Evolutionary conservation across 2,113 vertebrate species (phyloP), one percentile per base, ranked within the genome.

Genomic region (Engraulis encrasicolus): DNA sequence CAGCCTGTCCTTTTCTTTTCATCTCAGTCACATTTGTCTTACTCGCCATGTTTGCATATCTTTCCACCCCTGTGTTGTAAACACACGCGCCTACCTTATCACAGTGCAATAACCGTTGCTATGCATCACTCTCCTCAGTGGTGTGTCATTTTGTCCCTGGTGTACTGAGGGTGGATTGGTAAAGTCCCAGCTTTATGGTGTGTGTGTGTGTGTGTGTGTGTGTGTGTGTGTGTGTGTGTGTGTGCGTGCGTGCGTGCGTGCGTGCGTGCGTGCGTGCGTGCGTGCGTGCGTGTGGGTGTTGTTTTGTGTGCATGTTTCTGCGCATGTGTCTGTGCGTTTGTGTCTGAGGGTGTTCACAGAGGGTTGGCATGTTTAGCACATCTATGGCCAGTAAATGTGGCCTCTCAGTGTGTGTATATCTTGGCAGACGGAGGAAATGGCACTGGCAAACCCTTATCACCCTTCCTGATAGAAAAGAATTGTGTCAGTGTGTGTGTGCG

Each of bases 381-480:
- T 66, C 66, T 79, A 38, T 78, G 82, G 31, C 17, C 27, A 74
- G 66, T 4, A 78, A 79, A 38, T 20, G 78, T 78, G 71, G 71
- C 81, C 23, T 49, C 79, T 61, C 31, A 78, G 40, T 83, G n/a
- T n/a, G n/a, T n/a, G n/a, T n/a, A n/a, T n/a, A n/a, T n/a, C n/a
- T n/a, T n/a, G n/a, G n/a, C n/a, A n/a, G n/a, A n/a, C n/a, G n/a
- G n/a, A n/a, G n/a, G n/a, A n/a, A n/a, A n/a, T n/a, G 80, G 77
- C 88, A 84, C 79, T 58, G 77, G 81, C 80, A 58, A 77, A 85
- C 79, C 48, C 79, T 83, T 86, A 86, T 86, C 83, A 61, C 37
- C 34, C 66, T 74, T 74, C 27, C 66, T 74, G 66, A 31, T 74
- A 17, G 27, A 74, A 74, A 74, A 74, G 66, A 31, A 15, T 45